Evolutionary conservation across 2,113 vertebrate genomes (phyloP), one percentile per base, ranked within the genome.

Genomic region (Seriola dumerili): DNA sequence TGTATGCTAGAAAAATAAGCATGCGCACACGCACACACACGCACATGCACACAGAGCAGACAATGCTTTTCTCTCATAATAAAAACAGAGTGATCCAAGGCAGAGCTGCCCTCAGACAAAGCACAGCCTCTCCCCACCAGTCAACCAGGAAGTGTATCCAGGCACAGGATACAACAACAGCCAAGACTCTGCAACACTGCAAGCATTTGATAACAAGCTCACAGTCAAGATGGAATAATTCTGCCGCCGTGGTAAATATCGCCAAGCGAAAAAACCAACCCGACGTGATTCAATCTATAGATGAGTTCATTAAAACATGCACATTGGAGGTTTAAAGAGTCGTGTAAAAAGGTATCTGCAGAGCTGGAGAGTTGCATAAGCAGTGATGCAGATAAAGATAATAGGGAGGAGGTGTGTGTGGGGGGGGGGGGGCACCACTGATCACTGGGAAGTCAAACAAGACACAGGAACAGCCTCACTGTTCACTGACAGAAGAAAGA

Each of bases 141-240:
- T 83, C 76, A 46, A 85, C 84, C 78, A 91, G 88, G 91, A 92
- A 89, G 88, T 74, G 59, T 50, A 57, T 76, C 74, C 63, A 89
- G 59, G 76, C 62, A 80, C 80, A 86, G 80, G 79, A 90, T 82
- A 23, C 79, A 66, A 52, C 77, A 72, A 71, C 64, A 59, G 84
- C 88, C 86, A 90, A 83, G 75, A 83, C 74, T 80, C 68, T 40
- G 36, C 67, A 81, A 58, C 23, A 55, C 78, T 8, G n/a, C 72
- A 44, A 44, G 46, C 38, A 44, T 68, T 44, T n/a, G 13, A 65
- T 52, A 62, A 55, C 54, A 61, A 50, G 16, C 48, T 72, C 25
- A 14, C 46, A 62, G 44, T 59, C 3, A 5, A 44, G 38, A 12
- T 16, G 42, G 4, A 63, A 23, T 13, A 4, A 17, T 54, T 34